Evolutionary conservation across 2,113 vertebrate species (phyloP).

Genomic region (Gymnocephalus cernua): DNA sequence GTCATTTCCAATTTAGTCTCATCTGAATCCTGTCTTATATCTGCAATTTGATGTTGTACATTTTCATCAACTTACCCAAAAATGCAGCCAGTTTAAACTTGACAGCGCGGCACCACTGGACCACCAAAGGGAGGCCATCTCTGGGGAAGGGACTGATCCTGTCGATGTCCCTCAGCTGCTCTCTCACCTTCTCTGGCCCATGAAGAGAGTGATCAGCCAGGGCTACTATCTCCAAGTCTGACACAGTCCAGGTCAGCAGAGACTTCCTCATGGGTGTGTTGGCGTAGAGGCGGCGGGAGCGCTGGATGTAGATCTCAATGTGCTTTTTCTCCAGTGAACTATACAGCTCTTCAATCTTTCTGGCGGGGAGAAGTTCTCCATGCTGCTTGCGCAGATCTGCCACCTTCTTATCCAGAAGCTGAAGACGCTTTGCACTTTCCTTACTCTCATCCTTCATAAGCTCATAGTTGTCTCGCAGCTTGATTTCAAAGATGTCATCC

Average conservation of each 20-base stretch:
- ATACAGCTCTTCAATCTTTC: slow-evolving; percentile 98
- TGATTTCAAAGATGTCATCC: slow-evolving; percentile 96
- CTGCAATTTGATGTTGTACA: background rate
- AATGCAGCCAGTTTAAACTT: slow-evolving; percentile 90
- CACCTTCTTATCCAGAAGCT: slow-evolving; percentile 94
- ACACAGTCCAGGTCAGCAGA: slow-evolving; percentile 93
- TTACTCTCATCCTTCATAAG: slow-evolving; percentile 98
- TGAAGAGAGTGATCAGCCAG: slow-evolving; percentile 92
- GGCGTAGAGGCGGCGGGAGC: slow-evolving; percentile 93
- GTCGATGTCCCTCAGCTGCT: slow-evolving; percentile 93
- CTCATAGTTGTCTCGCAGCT: slow-evolving; percentile 97
- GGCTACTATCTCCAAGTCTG: slow-evolving; percentile 89
- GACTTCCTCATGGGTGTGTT: slow-evolving; percentile 97
- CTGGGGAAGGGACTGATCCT: slow-evolving; percentile 90
- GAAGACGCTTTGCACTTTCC: slow-evolving; percentile 94
- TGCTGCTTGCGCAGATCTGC: slow-evolving; percentile 95
- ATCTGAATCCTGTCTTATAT: background rate
- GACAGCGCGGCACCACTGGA: slow-evolving; percentile 96
- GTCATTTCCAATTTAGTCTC: background rate
- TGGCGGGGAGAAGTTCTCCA: slow-evolving; percentile 94
- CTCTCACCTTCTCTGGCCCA: slow-evolving; percentile 87
- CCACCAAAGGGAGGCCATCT: slow-evolving; percentile 90
- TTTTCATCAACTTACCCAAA: slow-evolving; percentile 86
- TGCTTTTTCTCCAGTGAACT: slow-evolving; percentile 96
- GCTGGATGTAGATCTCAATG: slow-evolving; percentile 99